phyloP scores from a whole-genome alignment of 2,888 invertebrate species.

The Amphimallon solstitiale region DNA sequence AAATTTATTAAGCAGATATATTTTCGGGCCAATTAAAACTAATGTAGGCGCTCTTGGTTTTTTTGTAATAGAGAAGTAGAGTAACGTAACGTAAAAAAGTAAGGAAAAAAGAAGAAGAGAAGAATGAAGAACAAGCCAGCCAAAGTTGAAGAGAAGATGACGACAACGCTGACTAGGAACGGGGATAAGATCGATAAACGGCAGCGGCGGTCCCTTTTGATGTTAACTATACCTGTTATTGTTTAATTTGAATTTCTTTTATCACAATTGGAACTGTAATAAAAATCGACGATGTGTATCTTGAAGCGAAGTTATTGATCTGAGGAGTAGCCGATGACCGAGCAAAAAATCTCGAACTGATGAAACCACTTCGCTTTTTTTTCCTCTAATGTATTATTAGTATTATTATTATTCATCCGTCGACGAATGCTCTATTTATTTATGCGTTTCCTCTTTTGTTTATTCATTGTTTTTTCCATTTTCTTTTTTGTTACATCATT shows the following conservation, averaged over 20 bases:
- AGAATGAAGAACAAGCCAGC: no score
- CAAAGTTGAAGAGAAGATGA: background rate
- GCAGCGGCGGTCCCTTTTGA: slow-evolving; percentile 25
- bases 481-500: no score
- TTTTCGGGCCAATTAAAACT: slow-evolving; percentile 24
- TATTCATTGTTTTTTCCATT: no score
- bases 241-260: slow-evolving; percentile 35
- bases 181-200: slow-evolving; percentile 9
- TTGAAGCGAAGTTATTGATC: slow-evolving; percentile 25
- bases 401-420: slow-evolving; percentile 4
- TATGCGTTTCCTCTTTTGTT: background rate
- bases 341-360: slow-evolving; percentile 19
- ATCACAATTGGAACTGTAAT: slow-evolving; percentile 30
- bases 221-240: slow-evolving; percentile 34
- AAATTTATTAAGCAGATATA: slow-evolving; percentile 26
- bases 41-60: slow-evolving; percentile 12
- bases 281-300: slow-evolving; percentile 30
- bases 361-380: slow-evolving; percentile 24
- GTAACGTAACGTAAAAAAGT: background rate
- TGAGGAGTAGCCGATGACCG: slow-evolving; percentile 6
- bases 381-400: slow-evolving; percentile 1
- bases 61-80: no score
- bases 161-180: no score
- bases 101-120: background rate
- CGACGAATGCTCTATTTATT: background rate